Evolutionary conservation across 2,113 vertebrate species (phyloP).

Genomic region (Perca flavescens): DNA sequence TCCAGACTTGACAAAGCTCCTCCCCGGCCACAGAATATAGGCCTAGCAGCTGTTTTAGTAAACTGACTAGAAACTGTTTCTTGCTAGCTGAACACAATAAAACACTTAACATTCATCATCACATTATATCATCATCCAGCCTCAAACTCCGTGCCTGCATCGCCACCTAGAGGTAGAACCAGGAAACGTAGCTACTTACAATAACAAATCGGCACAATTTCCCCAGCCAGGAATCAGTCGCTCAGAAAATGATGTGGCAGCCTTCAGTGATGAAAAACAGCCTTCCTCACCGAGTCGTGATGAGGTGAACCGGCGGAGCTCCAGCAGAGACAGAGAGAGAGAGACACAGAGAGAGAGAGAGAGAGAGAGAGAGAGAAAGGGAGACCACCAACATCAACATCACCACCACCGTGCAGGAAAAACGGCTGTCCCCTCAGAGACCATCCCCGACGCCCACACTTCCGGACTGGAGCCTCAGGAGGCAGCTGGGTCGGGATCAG

Average conservation of each 20-base stretch:
- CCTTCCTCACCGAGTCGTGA: constrained; percentile 56
- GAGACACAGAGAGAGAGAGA: neutral
- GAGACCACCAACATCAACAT: constrained; percentile 20
- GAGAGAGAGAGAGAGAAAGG: constrained; percentile 4
- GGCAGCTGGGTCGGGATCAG: constrained; percentile 61
- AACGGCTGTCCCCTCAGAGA: constrained; percentile 13
- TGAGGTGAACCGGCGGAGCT: constrained; percentile 41
- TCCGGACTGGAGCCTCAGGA: constrained; percentile 66
- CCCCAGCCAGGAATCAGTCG: constrained; percentile 31
- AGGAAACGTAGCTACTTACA: neutral
- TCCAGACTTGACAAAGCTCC: neutral
- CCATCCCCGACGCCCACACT: constrained; percentile 60
- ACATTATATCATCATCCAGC: neutral
- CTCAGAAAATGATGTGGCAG: constrained; percentile 54
- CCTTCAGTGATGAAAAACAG: constrained; percentile 54
- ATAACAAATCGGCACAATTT: neutral
- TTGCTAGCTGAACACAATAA: neutral
- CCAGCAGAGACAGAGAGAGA: neutral
- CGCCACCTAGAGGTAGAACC: constrained; percentile 37
- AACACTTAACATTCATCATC: neutral
- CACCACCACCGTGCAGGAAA: neutral
- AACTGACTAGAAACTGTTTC: neutral
- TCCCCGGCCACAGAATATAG: too few species aligned
- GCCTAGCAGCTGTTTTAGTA: neutral
- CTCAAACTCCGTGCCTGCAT: constrained; percentile 1